These are phyloP conservation scores for Heliconius eleuchia DNA, from an alignment of 1,140 invertebrate species.

Conservation along the genomic window DNA sequence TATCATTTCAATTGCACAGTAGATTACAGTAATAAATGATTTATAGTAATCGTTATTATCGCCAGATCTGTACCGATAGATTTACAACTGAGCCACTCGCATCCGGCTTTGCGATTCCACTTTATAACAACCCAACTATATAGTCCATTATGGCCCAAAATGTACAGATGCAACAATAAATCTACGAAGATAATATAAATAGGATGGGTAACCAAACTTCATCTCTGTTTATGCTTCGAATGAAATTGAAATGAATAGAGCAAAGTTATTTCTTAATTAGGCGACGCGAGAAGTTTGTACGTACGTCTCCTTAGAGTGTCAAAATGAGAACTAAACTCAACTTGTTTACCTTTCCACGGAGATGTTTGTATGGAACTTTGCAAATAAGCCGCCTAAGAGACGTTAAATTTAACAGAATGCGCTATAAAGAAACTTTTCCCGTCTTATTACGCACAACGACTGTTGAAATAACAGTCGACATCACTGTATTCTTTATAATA, in stretches of 20 bases:
- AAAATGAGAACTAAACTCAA: conserved; percentile 70
- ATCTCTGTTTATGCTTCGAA: conserved; percentile 54
- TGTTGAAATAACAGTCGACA: conserved; percentile 21
- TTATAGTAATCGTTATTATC: conserved; percentile 31
- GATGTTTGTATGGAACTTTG: conserved; percentile 70
- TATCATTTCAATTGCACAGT: conserved; percentile 10
- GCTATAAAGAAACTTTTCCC: conserved; percentile 52
- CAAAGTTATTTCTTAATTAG: conserved; percentile 72
- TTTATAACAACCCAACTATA: not conserved
- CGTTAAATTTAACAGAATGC: conserved; percentile 59
- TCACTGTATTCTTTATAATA: conserved; percentile 1
- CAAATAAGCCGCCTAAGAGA: conserved; percentile 53
- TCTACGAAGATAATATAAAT: conserved; percentile 28
- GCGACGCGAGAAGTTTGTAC: conserved; percentile 62
- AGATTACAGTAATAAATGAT: conserved; percentile 34
- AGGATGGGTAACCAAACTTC: conserved; percentile 47
- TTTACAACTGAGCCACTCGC: conserved; percentile 16
- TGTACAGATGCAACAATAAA: conserved; percentile 34
- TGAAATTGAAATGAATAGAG: conserved; percentile 71
- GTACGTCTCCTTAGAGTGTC: conserved; percentile 68
- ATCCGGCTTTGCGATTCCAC: not conserved
- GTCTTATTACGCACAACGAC: conserved; percentile 29
- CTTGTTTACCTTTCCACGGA: conserved; percentile 70
- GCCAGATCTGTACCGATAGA: conserved; percentile 20
- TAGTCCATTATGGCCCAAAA: conserved; percentile 15